A percentile compares a stretch with the other conserved stretches of the same genome.
Conservation (phyloP, 1,140 invertebrate species). For the Spodoptera litura region DNA sequence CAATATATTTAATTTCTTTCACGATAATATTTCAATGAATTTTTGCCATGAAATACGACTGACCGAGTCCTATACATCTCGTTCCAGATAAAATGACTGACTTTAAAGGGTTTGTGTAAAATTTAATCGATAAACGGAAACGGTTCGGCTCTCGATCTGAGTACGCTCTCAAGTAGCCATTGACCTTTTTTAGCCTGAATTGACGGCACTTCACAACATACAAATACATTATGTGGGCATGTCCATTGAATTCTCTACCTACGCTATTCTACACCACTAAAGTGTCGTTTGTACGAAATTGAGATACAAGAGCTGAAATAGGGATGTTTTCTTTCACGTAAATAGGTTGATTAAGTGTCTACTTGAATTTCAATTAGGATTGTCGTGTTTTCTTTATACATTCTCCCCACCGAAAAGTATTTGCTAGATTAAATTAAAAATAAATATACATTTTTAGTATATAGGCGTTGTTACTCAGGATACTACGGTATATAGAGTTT, state of each 20-base stretch:
- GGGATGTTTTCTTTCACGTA: background rate
- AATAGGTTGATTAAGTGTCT: background rate
- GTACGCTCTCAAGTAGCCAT: conserved; percentile 59
- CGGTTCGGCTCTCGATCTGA: conserved; percentile 48
- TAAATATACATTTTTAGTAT: no score
- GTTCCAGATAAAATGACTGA: conserved; percentile 31
- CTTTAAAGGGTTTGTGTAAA: conserved; percentile 59
- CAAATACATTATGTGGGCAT: conserved; percentile 37
- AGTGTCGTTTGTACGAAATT: conserved; percentile 6
- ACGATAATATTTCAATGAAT: background rate
- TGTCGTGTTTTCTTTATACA: no score
- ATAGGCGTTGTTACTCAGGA: no score
- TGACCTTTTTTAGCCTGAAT: conserved; percentile 64
- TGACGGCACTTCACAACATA: conserved; percentile 49
- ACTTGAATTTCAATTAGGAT: no score
- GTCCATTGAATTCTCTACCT: conserved; percentile 35
- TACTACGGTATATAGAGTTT: no score
- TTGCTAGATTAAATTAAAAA: no score
- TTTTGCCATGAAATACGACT: background rate
- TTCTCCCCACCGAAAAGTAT: no score
- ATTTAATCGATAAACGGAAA: conserved; percentile 61
- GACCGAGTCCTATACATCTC: background rate
- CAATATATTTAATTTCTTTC: background rate
- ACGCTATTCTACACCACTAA: conserved; percentile 6
- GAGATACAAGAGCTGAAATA: background rate